Base-by-base conservation (phyloP, 2,888 invertebrate species). In the Caenorhabditis zanzibari region DNA sequence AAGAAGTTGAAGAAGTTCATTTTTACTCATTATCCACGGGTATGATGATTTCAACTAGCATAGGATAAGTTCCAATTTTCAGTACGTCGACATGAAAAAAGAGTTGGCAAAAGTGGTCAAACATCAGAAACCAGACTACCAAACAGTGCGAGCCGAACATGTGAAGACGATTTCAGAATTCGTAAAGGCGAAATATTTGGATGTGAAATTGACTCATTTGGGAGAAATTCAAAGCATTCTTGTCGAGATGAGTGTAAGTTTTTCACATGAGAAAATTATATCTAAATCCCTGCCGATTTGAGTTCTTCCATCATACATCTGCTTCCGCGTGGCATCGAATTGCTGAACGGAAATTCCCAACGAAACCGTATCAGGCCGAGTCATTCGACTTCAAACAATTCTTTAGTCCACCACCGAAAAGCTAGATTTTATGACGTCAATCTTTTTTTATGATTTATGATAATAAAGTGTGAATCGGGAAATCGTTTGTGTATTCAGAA, bases 11-110 rank as follows among this genome's bases (percentile, higher is more conserved):
- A 66, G 10, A 82, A 72, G 24, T 82, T 82, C 24, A 3, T 77
- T 7, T 32, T 41, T 32, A 12, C 14, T 41, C 44, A 72, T 19
- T 82, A 71, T 54, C 76, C 76, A 9, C 9, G 41, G 44, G 44
- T 38, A 32, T 16, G 22, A 24, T 22, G 6, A 47, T 19, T 35
- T 28, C 3, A 24, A 12, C 9, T n/a, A 12, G 49, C 10, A 19
- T 54, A 5, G 16, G 32, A 5, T 19, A 0, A 41, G 10, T 28
- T 38, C 58, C 12, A 1, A 4, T 69, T 69, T 79, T 52, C 79
- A 74, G 58, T 82, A 82, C 28, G 58, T 54, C 2, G 76, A 82
- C 1, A 22, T 82, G 66, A 82, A 82, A 19, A 82, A 64, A 32
- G 61, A 68, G 10, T 41, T 77, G 32, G 19, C 35, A n/a, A 76